A percentile compares a stretch with the other conserved stretches of the same genome.
These are phyloP conservation scores for Diceros bicornis DNA, from an alignment of 2,797 vertebrate genomes.

Conservation along the genomic window DNA sequence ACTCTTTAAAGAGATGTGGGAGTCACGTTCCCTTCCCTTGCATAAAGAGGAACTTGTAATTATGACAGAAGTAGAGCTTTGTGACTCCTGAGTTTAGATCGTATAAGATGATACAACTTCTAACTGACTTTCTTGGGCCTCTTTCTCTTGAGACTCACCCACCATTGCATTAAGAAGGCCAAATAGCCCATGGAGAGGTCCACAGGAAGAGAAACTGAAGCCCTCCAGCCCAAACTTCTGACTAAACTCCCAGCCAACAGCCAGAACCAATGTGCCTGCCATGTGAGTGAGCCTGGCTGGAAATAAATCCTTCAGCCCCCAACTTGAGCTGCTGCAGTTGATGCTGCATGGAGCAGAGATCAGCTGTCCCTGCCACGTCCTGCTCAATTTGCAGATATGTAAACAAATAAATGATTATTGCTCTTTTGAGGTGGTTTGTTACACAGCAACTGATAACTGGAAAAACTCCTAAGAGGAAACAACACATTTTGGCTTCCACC, in stretches of 20 bases:
- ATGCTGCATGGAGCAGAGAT: too few relatives aligned
- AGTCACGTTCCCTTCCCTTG: neutral
- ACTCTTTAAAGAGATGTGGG: neutral
- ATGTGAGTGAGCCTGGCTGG: neutral
- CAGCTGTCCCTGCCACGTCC: neutral
- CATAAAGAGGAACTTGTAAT: neutral
- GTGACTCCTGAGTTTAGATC: neutral
- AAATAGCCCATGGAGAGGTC: neutral
- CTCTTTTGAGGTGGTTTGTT: neutral
- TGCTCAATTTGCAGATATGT: neutral
- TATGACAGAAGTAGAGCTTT: neutral
- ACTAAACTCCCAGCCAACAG: neutral
- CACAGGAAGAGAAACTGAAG: neutral
- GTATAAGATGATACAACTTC: neutral
- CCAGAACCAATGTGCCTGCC: neutral
- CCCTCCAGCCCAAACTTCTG: neutral
- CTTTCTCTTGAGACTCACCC: neutral
- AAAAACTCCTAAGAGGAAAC: neutral
- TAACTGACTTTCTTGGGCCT: neutral
- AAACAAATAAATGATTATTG: neutral
- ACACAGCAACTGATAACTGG: neutral
- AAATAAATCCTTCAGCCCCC: neutral
- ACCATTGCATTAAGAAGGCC: neutral
- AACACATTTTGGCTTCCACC: neutral
- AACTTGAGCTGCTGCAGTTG: neutral